Evolutionary conservation across 2,888 invertebrate species (phyloP).

Genomic region (Ferrisia virgata): DNA sequence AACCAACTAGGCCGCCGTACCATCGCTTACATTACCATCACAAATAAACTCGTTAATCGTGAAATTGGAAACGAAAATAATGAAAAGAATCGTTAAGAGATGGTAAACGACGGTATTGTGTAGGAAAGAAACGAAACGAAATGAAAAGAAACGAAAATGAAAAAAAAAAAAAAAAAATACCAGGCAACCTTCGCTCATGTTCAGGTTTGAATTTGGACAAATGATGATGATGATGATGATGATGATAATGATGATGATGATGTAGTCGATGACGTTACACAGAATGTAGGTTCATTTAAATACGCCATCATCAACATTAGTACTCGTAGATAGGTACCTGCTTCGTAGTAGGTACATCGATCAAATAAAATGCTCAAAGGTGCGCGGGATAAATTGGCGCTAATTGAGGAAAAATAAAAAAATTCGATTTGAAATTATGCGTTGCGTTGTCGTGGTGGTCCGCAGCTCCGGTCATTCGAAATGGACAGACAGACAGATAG

Average conservation of each 20-base stretch:
- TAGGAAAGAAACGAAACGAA: neutral
- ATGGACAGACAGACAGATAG: neutral
- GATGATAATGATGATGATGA: neutral
- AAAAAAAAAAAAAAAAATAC: neutral
- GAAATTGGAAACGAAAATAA: neutral
- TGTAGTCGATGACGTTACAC: neutral
- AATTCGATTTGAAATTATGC: too few species aligned
- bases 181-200: neutral
- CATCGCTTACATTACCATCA: neutral
- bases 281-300: neutral
- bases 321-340: too few species aligned
- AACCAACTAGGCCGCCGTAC: neutral
- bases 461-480: too few species aligned
- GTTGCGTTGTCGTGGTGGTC: too few species aligned
- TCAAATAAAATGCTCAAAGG: neutral
- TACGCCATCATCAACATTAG: too few species aligned
- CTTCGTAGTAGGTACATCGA: too few species aligned
- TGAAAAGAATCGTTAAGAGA: neutral
- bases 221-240: neutral
- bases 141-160: too few species aligned
- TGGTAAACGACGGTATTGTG: neutral
- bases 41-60: slow-evolving; percentile 1
- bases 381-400: neutral
- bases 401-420: neutral
- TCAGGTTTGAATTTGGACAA: neutral